Conservation (phyloP, 2,113 vertebrate genomes). For the Aegithalos caudatus region DNA sequence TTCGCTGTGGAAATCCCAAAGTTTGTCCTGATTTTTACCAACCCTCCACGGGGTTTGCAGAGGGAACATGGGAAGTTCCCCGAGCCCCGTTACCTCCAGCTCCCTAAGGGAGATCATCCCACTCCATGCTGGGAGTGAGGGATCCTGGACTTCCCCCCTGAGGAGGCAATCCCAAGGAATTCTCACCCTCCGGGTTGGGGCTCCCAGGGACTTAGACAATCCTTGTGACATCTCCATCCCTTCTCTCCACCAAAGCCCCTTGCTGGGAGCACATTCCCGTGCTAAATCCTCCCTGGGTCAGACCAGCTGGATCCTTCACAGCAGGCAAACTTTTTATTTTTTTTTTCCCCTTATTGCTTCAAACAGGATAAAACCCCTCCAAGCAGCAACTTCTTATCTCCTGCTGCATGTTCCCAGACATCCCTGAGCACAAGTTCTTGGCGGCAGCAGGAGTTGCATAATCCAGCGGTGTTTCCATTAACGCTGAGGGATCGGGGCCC, state of each 20-base stretch:
- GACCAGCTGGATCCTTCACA: not conserved
- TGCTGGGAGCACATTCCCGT: not conserved
- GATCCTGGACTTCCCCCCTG: not conserved
- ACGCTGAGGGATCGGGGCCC: not conserved
- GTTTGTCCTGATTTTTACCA: not conserved
- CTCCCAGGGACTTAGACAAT: not conserved
- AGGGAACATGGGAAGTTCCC: not conserved
- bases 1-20: rapidly evolving
- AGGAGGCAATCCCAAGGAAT: not conserved
- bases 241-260: not conserved
- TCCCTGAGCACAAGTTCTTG: not conserved
- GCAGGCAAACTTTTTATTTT: not conserved
- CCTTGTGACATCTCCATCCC: not conserved
- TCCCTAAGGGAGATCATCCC: not conserved
- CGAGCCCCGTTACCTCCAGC: rapidly evolving
- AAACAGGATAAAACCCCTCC: not conserved
- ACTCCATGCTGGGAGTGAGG: not conserved
- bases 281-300: not conserved
- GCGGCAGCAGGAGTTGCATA: not conserved
- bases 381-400: not conserved
- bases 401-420: not conserved
- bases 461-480: not conserved
- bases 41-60: not conserved
- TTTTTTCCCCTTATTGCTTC: not conserved
- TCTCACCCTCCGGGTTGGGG: not conserved